A percentile compares a stretch with the other conserved stretches of the same genome.
Evolutionary conservation across 2,113 vertebrate genomes (phyloP).

Genomic region (Rafetus swinhoei): DNA sequence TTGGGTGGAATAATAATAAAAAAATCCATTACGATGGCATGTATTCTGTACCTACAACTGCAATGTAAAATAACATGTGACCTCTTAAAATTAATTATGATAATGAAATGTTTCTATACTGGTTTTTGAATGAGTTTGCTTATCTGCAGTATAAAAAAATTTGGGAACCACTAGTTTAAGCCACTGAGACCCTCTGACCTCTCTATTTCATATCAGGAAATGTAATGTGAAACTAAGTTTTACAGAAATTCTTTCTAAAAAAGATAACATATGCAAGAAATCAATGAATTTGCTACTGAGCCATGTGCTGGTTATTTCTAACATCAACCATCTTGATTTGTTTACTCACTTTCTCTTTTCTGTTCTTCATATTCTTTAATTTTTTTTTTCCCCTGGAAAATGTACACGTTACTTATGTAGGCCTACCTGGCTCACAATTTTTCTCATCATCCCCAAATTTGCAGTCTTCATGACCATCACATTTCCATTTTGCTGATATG

Average conservation of each 20-base stretch:
- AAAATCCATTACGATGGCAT: too few species aligned
- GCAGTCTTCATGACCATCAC: constrained; percentile 96
- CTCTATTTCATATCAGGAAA: not conserved
- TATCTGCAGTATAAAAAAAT: too few species aligned
- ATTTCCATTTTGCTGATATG: constrained; percentile 92
- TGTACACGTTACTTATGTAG: not conserved
- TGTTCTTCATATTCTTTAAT: not conserved
- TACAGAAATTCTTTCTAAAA: not conserved
- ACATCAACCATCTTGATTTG: not conserved
- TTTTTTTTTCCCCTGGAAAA: not conserved
- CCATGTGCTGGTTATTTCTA: not conserved
- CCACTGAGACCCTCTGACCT: not conserved
- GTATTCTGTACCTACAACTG: too few species aligned
- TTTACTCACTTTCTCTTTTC: not conserved
- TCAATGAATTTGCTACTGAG: not conserved
- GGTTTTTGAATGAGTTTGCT: too few species aligned
- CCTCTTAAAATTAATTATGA: too few species aligned
- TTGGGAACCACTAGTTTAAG: not conserved
- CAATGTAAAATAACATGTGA: too few species aligned
- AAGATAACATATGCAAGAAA: not conserved
- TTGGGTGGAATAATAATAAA: too few species aligned
- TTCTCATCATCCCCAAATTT: constrained; percentile 95
- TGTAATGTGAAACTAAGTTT: not conserved
- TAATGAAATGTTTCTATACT: too few species aligned
- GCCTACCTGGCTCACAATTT: constrained; percentile 88